These are phyloP conservation scores for Caloenas nicobarica DNA, from an alignment of 2,113 vertebrate species.

Conservation along the genomic window DNA sequence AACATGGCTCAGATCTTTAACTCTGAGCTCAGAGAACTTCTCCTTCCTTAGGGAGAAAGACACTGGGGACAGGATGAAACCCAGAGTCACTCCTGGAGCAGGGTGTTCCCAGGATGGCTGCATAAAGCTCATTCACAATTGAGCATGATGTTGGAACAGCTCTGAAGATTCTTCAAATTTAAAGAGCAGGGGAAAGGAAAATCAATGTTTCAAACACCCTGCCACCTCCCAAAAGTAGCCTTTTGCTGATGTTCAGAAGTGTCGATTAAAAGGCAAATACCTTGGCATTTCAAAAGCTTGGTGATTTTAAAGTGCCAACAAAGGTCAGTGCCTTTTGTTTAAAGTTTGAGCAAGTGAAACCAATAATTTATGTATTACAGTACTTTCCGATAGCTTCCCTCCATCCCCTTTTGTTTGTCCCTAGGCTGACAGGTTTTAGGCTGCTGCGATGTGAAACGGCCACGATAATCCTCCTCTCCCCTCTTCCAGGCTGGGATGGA, in stretches of 20 bases:
- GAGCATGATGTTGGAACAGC: background rate
- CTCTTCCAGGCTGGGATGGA: slow-evolving; percentile 16
- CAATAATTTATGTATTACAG: background rate
- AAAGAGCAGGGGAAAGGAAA: background rate
- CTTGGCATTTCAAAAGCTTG: background rate
- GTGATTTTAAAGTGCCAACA: background rate
- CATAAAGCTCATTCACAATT: background rate
- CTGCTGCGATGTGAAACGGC: background rate
- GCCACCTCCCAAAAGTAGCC: background rate
- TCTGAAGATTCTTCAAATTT: background rate
- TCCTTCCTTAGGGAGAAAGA: background rate
- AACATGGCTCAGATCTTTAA: background rate
- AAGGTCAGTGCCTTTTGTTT: background rate
- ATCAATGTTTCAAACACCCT: background rate
- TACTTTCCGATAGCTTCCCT: background rate
- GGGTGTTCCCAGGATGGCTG: background rate
- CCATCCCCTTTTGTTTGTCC: background rate
- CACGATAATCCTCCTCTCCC: background rate
- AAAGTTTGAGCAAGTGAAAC: background rate
- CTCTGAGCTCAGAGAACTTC: background rate
- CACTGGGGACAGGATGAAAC: background rate
- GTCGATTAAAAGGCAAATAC: background rate
- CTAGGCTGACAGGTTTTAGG: slow-evolving; percentile 31
- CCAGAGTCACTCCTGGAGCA: background rate
- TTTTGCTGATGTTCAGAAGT: background rate